Conservation (phyloP, 2,888 invertebrate genomes). For the Platynereis dumerilii region DNA sequence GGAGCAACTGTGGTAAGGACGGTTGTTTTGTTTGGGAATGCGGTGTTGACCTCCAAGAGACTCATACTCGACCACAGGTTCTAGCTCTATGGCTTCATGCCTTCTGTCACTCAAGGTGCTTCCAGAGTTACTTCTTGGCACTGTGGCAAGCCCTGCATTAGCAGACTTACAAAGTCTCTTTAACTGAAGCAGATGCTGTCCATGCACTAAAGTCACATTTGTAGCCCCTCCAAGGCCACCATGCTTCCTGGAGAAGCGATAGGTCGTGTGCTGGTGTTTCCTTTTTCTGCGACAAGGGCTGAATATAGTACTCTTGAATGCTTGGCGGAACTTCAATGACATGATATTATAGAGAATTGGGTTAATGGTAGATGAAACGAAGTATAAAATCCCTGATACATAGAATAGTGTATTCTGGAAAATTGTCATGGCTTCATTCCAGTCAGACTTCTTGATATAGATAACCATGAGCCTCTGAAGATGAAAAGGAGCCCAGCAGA, state of each 20-base stretch:
- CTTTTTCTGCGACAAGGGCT: constrained; percentile 23
- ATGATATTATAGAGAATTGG: constrained; percentile 92
- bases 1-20: constrained; percentile 26
- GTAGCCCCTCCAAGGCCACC: constrained; percentile 3
- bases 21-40: constrained; percentile 15
- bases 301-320: constrained; percentile 75
- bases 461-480: constrained; percentile 71
- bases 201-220: constrained; percentile 1
- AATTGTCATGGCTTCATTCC: constrained; percentile 62
- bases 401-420: constrained; percentile 79
- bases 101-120: constrained; percentile 7
- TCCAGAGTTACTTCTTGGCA: constrained; percentile 15
- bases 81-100: constrained; percentile 22
- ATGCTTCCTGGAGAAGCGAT: constrained; percentile 18
- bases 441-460: constrained; percentile 64
- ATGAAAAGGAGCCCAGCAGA: constrained; percentile 61
- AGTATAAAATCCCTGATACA: constrained; percentile 87
- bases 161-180: constrained; percentile 21
- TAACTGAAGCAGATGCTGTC: background rate
- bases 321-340: constrained; percentile 91
- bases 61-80: constrained; percentile 17
- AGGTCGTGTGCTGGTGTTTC: background rate
- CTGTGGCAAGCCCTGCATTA: constrained; percentile 17
- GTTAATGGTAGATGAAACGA: constrained; percentile 89
- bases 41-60: constrained; percentile 8